Percentiles rank a stretch among this genome's conserved stretches.
phyloP scores from a whole-genome alignment of 2,888 invertebrate species.

The Metallyticus violacea region DNA sequence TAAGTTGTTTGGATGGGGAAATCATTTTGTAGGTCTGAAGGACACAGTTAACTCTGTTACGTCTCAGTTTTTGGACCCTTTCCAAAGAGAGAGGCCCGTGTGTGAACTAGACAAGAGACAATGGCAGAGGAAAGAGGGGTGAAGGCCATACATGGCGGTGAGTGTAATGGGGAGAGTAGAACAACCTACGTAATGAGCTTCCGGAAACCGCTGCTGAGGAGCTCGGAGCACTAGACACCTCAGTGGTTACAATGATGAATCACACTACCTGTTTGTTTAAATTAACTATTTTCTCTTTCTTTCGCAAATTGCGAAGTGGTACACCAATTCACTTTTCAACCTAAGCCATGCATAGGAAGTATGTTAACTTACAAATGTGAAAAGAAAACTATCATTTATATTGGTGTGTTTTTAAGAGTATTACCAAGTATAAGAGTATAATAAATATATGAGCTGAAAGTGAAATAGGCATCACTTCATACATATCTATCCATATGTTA shows the following conservation, averaged over 20 bases:
- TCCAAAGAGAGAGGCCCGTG: background rate
- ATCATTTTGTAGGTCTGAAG: too few species aligned
- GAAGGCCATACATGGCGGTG: background rate
- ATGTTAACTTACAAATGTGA: too few species aligned
- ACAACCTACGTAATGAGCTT: background rate
- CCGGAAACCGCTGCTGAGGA: background rate
- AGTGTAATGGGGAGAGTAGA: constrained; percentile 1
- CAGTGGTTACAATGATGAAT: background rate
- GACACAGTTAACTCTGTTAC: background rate
- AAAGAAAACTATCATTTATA: too few species aligned
- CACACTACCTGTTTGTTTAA: background rate
- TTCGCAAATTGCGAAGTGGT: background rate
- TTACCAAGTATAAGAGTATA: too few species aligned
- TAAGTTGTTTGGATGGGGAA: too few species aligned
- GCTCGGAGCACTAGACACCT: background rate
- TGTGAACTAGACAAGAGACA: constrained; percentile 2
- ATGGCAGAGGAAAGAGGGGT: background rate
- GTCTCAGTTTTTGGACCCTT: background rate
- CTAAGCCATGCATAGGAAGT: too few species aligned
- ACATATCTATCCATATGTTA: too few species aligned
- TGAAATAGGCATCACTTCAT: too few species aligned
- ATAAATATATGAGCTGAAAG: too few species aligned
- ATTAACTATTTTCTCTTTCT: background rate
- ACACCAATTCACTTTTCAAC: background rate
- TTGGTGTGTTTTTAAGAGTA: too few species aligned